A percentile compares a stretch with the other conserved stretches of the same genome.
Evolutionary conservation across 2,797 vertebrate species (phyloP).

Genomic region (Decapterus maruadsi): DNA sequence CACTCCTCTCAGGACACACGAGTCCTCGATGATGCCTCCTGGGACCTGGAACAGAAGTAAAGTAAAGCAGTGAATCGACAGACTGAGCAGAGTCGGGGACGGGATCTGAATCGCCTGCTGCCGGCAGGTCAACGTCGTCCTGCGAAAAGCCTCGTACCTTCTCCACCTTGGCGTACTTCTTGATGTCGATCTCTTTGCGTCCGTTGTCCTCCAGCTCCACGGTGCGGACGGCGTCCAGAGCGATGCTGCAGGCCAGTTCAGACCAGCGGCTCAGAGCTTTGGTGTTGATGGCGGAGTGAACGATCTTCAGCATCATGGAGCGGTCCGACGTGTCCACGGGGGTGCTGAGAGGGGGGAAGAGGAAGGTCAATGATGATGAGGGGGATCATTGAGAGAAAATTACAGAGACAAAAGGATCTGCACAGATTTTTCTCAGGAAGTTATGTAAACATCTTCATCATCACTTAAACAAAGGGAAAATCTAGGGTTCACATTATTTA

Average conservation of each 20-base stretch:
- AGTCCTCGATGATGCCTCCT: conserved; percentile 94
- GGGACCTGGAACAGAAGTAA: conserved; percentile 87
- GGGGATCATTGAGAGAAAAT: no score
- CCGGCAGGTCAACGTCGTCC: not conserved
- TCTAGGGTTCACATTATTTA: no score
- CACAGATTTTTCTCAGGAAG: no score
- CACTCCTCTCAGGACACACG: conserved; percentile 91
- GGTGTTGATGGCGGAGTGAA: conserved; percentile 95
- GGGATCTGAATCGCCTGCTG: not conserved
- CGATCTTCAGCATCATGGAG: conserved; percentile 93
- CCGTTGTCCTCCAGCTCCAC: conserved; percentile 95
- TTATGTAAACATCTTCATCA: no score
- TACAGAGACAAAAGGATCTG: no score
- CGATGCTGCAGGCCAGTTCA: conserved; percentile 92
- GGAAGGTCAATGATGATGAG: not conserved
- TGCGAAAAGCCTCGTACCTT: conserved; percentile 83
- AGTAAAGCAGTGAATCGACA: not conserved
- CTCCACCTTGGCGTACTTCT: conserved; percentile 96
- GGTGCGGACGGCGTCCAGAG: conserved; percentile 92
- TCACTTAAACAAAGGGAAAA: no score
- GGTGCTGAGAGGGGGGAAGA: conserved; percentile 75
- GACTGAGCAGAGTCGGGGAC: not conserved
- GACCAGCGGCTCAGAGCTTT: conserved; percentile 94
- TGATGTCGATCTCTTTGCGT: conserved; percentile 96
- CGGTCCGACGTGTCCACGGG: conserved; percentile 90